A percentile compares a stretch with the other conserved stretches of the same genome.
These are phyloP conservation scores for Pachymerium ferrugineum DNA, from an alignment of 2,888 invertebrate genomes.

Conservation along the genomic window DNA sequence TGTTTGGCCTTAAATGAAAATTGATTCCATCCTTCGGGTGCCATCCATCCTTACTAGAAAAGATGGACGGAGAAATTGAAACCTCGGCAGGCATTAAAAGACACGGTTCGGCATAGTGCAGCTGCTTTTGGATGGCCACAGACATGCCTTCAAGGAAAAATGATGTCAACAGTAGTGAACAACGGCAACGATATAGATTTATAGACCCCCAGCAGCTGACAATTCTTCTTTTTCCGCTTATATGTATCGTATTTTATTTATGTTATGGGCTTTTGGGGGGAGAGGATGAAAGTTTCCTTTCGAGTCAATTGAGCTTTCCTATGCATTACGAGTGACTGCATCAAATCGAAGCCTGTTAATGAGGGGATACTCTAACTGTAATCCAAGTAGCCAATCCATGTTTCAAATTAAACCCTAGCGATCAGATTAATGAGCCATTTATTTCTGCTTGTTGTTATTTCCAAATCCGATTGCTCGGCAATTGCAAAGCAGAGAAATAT, in stretches of 20 bases:
- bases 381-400: conserved; percentile 25
- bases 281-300: not conserved
- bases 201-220: not conserved
- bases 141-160: not conserved
- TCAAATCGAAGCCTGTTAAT: not conserved
- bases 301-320: not conserved
- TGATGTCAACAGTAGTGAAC: conserved; percentile 21
- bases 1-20: conserved; percentile 19
- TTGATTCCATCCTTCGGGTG: conserved; percentile 23
- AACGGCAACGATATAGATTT: conserved; percentile 16
- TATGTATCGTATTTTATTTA: conserved; percentile 1
- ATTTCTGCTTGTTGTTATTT: conserved; percentile 5
- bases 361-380: conserved; percentile 6
- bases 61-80: conserved; percentile 21
- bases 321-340: conserved; percentile 10
- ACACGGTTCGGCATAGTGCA: not conserved
- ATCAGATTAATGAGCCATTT: conserved; percentile 8
- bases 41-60: conserved; percentile 25
- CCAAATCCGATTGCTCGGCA: too few relatives aligned
- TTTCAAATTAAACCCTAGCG: conserved; percentile 10
- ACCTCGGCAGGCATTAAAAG: conserved; percentile 20
- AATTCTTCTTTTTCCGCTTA: not conserved
- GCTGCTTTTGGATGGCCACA: conserved; percentile 19
- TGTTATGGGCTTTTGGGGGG: not conserved
- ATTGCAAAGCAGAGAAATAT: too few relatives aligned